Conservation (phyloP, 2,797 vertebrate species). For the Echeneis naucrates region DNA sequence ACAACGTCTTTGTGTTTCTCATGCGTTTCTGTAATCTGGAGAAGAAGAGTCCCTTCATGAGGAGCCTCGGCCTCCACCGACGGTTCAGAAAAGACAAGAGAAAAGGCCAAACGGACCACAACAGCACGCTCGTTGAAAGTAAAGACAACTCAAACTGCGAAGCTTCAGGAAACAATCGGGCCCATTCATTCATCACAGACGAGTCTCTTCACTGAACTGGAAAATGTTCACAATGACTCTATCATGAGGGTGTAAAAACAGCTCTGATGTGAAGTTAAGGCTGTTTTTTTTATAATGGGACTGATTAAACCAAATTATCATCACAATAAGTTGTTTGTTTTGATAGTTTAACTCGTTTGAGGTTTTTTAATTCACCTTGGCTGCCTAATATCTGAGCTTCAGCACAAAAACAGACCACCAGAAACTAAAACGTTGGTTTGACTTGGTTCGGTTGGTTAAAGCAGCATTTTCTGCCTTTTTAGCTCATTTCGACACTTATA, state of each 20-base stretch:
- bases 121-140: conserved; percentile 48
- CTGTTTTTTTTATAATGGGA: not conserved
- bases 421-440: too few species aligned
- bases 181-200: conserved; percentile 50
- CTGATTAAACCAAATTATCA: conserved; percentile 1
- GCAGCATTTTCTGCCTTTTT: too few species aligned
- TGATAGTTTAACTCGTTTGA: conserved; percentile 4
- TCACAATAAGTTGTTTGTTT: conserved; percentile 23
- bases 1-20: conserved; percentile 6
- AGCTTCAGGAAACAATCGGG: conserved; percentile 46
- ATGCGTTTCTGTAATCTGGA: conserved; percentile 4
- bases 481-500: too few species aligned
- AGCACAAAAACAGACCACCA: not conserved
- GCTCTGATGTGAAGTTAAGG: not conserved
- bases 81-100: conserved; percentile 29
- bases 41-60: conserved; percentile 44
- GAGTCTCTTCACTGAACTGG: conserved; percentile 28
- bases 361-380: not conserved
- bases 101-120: conserved; percentile 52
- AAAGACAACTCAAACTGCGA: conserved; percentile 35
- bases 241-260: conserved; percentile 20
- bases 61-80: conserved; percentile 4
- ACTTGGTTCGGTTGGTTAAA: not conserved
- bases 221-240: conserved; percentile 34
- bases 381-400: not conserved